Percentiles rank a stretch among this genome's conserved stretches.
These are phyloP conservation scores for Eleutherodactylus coqui DNA, from an alignment of 2,797 vertebrate genomes.

Conservation along the genomic window DNA sequence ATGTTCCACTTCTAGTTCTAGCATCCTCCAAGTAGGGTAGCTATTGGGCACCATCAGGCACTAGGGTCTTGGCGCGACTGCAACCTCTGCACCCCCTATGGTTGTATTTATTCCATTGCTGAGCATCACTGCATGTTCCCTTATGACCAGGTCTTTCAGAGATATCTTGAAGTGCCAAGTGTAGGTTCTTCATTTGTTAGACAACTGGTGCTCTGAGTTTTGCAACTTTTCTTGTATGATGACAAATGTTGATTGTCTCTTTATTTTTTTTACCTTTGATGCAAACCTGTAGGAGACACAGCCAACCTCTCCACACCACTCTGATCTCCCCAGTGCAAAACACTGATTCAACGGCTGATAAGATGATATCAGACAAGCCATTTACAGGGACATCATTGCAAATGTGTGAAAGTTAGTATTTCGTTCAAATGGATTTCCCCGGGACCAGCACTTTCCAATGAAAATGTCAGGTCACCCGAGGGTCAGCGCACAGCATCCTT, in stretches of 20 bases:
- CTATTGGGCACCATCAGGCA: too few relatives aligned
- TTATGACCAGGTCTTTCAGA: too few relatives aligned
- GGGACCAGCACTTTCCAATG: slow-evolving; percentile 5
- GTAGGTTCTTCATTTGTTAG: neutral
- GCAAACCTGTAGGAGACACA: neutral
- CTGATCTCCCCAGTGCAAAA: slow-evolving; percentile 10
- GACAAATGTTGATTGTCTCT: slow-evolving; percentile 13
- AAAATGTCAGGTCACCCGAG: slow-evolving; percentile 29
- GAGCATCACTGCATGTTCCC: too few relatives aligned
- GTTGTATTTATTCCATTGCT: too few relatives aligned
- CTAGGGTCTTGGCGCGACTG: too few relatives aligned
- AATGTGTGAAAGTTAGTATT: slow-evolving; percentile 28
- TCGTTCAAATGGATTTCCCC: slow-evolving; percentile 34
- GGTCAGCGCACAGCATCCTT: slow-evolving; percentile 49
- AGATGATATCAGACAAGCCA: neutral
- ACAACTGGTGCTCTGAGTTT: neutral
- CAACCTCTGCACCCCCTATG: too few relatives aligned
- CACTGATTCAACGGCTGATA: slow-evolving; percentile 38
- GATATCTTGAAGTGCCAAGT: neutral
- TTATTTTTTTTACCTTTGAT: slow-evolving; percentile 24
- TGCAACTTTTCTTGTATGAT: neutral
- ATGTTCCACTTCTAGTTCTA: too few relatives aligned
- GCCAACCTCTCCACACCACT: neutral
- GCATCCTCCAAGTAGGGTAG: too few relatives aligned
- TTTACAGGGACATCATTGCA: slow-evolving; percentile 7